Base-by-base conservation (phyloP, 2,797 vertebrate genomes). In the Hapalemur alaotrensis region DNA sequence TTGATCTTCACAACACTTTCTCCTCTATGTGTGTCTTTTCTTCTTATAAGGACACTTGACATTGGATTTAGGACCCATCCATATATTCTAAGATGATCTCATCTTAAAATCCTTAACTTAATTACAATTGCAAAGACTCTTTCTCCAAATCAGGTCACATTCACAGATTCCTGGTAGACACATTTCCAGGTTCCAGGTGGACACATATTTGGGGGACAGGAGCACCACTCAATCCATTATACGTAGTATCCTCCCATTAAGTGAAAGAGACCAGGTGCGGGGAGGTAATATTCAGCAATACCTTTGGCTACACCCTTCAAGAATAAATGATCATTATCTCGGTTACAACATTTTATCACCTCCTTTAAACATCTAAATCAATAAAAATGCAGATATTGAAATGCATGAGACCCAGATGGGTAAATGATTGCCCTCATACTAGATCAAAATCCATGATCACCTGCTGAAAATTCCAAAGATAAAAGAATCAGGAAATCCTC, bases 341-440 rank as follows among this genome's bases (percentile, higher is more conserved):
- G 11, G 28, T 81, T 28, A 65, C 38, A 61, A 12, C 63, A 95
- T 78, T 65, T 89, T 76, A 72, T 90, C 17, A 41, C 35, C 35
- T 91, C 35, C 50, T 79, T 72, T 90, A 70, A 85, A 80, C 22
- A 72, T 61, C 52, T 46, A 89, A 85, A 79, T 69, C 59, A 72
- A 93, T 48, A 94, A 57, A 95, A 95, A 63, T 18, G 20, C 32
- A 80, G 59, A 65, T 43, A 75, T 35, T 54, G 38, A 87, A 96
- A 80, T 23, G 13, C 15, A 65, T 52, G 82, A 63, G 85, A 93
- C 67, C 3, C 17, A 46, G 23, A 96, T 59, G 32, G 17, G 43
- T 82, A 50, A 89, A 67, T 41, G 3, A 46, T 73, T 76, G 57
- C 41, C 43, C 73, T 14, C 43, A 25, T 23, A 9, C 5, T 80